These are phyloP conservation scores for Drosophila trichaetosa DNA, from an alignment of 2,888 invertebrate species.

Conservation along the genomic window DNA sequence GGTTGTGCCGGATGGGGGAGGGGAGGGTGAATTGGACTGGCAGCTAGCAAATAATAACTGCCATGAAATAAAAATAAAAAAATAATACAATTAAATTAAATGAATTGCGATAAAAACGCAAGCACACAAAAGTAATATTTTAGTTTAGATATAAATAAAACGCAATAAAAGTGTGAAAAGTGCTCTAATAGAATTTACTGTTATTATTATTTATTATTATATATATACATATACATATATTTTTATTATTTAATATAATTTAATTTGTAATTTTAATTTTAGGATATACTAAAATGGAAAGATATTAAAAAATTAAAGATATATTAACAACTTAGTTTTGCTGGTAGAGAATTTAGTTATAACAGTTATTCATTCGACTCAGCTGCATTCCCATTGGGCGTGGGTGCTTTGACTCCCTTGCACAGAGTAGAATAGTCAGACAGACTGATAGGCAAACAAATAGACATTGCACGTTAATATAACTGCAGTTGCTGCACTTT, in stretches of 20 bases:
- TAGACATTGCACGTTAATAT: not conserved
- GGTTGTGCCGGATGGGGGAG: not conserved
- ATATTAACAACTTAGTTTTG: not conserved
- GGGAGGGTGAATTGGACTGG: not conserved
- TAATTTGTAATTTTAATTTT: not conserved
- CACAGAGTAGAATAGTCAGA: not conserved
- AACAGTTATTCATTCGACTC: not conserved
- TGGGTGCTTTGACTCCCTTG: not conserved
- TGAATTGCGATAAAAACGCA: not conserved
- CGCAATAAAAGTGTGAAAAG: not conserved
- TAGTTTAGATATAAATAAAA: not conserved
- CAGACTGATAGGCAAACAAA: not conserved
- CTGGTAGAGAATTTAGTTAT: not conserved
- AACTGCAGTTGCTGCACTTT: not conserved
- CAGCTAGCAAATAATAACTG: not conserved
- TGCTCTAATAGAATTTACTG: not conserved
- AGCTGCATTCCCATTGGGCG: not conserved
- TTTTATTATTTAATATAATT: not conserved
- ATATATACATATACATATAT: no score
- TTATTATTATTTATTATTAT: not conserved
- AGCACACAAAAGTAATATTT: not conserved
- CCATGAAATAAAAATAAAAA: not conserved
- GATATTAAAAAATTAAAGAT: no score
- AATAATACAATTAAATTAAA: not conserved
- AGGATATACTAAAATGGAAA: not conserved